phyloP scores from a whole-genome alignment of 2,888 invertebrate genomes.

The Pherbina coryleti region DNA sequence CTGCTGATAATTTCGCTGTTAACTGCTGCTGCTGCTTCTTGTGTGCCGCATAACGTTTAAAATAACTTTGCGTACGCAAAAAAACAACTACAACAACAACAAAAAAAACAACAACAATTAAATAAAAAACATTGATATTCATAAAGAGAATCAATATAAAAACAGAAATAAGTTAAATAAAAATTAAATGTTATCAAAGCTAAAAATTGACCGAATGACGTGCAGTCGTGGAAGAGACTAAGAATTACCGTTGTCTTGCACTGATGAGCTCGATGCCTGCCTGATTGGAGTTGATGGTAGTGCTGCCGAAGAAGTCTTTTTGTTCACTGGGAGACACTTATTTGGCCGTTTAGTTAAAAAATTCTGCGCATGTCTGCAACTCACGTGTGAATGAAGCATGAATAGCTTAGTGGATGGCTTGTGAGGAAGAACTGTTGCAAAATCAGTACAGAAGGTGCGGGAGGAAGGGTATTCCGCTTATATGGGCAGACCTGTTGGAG shows the following conservation, averaged over 20 bases:
- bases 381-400: slow-evolving; percentile 5
- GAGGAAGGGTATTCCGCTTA: too few relatives aligned
- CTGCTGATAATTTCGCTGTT: neutral
- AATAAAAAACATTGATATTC: slow-evolving; percentile 3
- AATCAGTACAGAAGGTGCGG: neutral
- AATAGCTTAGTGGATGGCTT: neutral
- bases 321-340: neutral
- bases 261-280: neutral
- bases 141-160: neutral
- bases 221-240: neutral
- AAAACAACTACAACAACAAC: slow-evolving; percentile 7
- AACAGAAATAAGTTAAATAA: neutral
- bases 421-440: neutral
- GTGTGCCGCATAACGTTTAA: neutral
- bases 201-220: neutral
- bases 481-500: too few relatives aligned
- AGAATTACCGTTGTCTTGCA: slow-evolving; percentile 23
- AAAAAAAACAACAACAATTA: neutral
- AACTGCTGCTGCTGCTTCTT: neutral
- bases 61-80: slow-evolving; percentile 26
- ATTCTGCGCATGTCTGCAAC: neutral
- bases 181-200: neutral
- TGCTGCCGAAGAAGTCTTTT: neutral
- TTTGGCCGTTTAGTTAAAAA: neutral
- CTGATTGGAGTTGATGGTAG: neutral